Evolutionary conservation across 2,113 vertebrate species (phyloP).

Genomic region (Prinia subflava): DNA sequence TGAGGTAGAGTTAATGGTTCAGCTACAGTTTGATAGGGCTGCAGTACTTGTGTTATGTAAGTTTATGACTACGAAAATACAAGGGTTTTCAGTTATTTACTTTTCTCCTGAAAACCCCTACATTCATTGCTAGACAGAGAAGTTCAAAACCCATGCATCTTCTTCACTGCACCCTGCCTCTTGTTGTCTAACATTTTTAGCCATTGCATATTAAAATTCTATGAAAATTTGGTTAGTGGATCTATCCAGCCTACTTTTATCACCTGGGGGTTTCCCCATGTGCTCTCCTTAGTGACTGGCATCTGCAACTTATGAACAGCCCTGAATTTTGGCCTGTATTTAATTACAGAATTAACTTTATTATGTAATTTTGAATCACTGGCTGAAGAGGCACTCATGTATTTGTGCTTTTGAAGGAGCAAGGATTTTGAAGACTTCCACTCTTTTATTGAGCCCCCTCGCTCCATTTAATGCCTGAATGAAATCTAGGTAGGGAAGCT

Average conservation of each 20-base stretch:
- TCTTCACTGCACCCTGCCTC: not conserved
- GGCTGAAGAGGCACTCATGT: not conserved
- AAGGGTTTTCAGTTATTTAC: not conserved
- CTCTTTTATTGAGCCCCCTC: not conserved
- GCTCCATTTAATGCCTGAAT: not conserved
- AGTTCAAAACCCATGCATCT: not conserved
- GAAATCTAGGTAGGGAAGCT: not conserved
- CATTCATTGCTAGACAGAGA: not conserved
- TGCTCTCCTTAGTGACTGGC: not conserved
- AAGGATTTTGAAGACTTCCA: not conserved
- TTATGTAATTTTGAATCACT: not conserved
- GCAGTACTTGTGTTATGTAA: not conserved
- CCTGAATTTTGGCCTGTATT: not conserved
- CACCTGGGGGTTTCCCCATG: not conserved
- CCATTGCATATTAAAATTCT: not conserved
- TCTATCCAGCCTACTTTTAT: not conserved
- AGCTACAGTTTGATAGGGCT: not conserved
- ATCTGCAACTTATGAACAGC: not conserved
- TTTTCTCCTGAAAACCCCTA: not conserved
- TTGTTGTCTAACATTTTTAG: not conserved
- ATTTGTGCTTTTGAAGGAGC: not conserved
- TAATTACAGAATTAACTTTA: not conserved
- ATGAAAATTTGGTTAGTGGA: not conserved
- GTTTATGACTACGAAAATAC: not conserved
- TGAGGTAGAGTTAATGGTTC: not conserved